These are phyloP conservation scores for Drosophila baimaii DNA, from an alignment of 1,140 invertebrate species.

Conservation along the genomic window DNA sequence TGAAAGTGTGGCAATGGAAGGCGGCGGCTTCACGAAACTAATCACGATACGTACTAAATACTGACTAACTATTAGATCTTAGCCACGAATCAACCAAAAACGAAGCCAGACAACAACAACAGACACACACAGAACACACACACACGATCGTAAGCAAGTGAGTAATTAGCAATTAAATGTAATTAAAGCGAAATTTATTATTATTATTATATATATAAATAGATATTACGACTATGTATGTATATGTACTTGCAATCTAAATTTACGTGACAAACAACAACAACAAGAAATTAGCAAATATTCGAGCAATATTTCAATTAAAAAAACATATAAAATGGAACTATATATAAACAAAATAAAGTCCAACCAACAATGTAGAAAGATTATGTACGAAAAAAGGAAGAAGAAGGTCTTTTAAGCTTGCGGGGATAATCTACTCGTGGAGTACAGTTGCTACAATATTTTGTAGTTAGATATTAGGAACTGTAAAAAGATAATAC, in stretches of 20 bases:
- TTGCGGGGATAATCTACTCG: slow-evolving; percentile 1
- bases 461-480: background rate
- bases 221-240: slow-evolving; percentile 57
- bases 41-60: slow-evolving; percentile 75
- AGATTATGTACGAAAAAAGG: slow-evolving; percentile 57
- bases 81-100: slow-evolving; percentile 54
- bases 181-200: slow-evolving; percentile 66
- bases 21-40: slow-evolving; percentile 33
- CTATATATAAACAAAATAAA: slow-evolving; percentile 69
- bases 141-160: slow-evolving; percentile 61
- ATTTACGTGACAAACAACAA: slow-evolving; percentile 42
- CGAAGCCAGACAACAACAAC: slow-evolving; percentile 46
- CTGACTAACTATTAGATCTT: slow-evolving; percentile 66
- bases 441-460: background rate
- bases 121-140: slow-evolving; percentile 23
- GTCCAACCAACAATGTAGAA: slow-evolving; percentile 75
- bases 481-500: background rate
- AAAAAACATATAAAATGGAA: slow-evolving; percentile 49
- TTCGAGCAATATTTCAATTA: slow-evolving; percentile 79
- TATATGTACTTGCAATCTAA: slow-evolving; percentile 69
- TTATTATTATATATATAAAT: slow-evolving; percentile 43
- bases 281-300: slow-evolving; percentile 42
- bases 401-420: slow-evolving; percentile 11
- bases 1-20: slow-evolving; percentile 5
- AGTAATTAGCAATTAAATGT: slow-evolving; percentile 72